A percentile compares a stretch with the other conserved stretches of the same genome.
Evolutionary conservation across 2,797 vertebrate species (phyloP).

Genomic region (Molossus alvarezi): DNA sequence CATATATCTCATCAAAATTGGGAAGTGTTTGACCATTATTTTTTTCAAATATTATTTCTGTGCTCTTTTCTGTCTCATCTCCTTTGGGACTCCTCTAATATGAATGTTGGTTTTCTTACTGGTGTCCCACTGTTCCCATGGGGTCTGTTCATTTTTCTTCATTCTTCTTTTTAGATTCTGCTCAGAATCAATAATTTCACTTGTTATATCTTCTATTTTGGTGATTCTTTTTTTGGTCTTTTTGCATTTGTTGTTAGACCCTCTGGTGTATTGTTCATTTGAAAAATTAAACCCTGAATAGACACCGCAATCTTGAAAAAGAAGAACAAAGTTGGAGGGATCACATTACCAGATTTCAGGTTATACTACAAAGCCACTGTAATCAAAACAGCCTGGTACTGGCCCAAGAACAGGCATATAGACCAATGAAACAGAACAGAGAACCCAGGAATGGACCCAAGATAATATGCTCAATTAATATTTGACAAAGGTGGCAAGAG

Average conservation of each 20-base stretch:
- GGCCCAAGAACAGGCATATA: too few species aligned
- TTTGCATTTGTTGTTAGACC: background rate
- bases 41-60: background rate
- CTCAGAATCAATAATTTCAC: background rate
- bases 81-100: background rate
- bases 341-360: too few species aligned
- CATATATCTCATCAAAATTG: slow-evolving; percentile 30
- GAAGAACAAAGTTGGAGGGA: too few species aligned
- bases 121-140: background rate
- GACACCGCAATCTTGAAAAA: too few species aligned
- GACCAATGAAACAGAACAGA: too few species aligned
- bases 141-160: background rate
- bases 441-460: too few species aligned
- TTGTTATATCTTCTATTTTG: background rate
- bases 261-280: slow-evolving; percentile 19
- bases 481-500: too few species aligned
- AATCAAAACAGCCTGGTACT: too few species aligned
- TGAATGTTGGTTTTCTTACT: background rate
- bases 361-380: too few species aligned
- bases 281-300: background rate
- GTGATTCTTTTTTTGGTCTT: background rate
- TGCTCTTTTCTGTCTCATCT: background rate
- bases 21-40: background rate
- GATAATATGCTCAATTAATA: too few species aligned
- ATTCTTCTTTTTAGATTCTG: background rate